These are phyloP conservation scores for Halcyon senegalensis DNA, from an alignment of 2,113 vertebrate species.

Conservation along the genomic window DNA sequence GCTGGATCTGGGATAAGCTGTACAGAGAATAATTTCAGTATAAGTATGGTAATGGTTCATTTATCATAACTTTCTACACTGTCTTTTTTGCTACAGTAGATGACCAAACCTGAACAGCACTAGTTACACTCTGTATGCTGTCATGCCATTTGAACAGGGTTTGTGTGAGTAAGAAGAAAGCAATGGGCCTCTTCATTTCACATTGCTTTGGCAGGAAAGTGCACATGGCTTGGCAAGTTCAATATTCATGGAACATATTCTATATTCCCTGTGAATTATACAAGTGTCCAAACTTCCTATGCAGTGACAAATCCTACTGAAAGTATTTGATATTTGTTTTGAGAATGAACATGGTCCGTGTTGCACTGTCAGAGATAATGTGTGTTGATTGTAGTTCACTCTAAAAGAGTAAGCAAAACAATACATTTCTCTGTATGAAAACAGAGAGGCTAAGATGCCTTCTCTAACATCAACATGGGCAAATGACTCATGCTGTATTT, in stretches of 20 bases:
- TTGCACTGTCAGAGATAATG: neutral
- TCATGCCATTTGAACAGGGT: neutral
- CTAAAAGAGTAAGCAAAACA: constrained; percentile 11
- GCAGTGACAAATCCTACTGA: neutral
- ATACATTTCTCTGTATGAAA: constrained; percentile 11
- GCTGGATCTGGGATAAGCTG: neutral
- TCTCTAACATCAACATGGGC: neutral
- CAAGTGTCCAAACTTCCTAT: neutral
- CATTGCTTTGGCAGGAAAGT: neutral
- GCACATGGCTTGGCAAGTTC: neutral
- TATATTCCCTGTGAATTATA: neutral
- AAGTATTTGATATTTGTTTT: neutral
- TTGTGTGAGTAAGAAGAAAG: neutral
- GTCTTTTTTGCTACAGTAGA: neutral
- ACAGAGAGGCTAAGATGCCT: neutral
- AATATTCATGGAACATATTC: neutral
- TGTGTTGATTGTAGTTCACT: neutral
- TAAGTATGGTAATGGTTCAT: neutral
- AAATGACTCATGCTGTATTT: neutral
- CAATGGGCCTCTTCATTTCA: neutral
- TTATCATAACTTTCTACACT: neutral
- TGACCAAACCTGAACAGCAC: neutral
- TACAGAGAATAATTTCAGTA: neutral
- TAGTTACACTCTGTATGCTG: neutral
- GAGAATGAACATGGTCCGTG: neutral